Conservation (phyloP, 2,113 vertebrate species). For the Gavialis gangeticus region DNA sequence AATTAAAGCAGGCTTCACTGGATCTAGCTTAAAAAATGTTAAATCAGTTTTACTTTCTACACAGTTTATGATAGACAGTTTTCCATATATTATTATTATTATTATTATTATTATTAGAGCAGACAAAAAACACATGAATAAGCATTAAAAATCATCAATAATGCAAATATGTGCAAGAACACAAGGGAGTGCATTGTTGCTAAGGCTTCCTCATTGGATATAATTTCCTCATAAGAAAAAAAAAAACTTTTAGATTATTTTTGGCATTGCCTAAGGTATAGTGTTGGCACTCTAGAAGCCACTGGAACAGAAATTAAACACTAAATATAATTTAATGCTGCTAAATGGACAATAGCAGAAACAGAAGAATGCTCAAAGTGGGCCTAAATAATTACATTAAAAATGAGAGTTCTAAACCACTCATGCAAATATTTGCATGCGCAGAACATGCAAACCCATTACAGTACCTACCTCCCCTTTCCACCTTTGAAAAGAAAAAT, state of each 20-base stretch:
- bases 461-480: slow-evolving; percentile 51
- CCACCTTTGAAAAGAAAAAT: slow-evolving; percentile 43
- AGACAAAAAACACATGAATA: neutral
- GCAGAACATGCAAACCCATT: slow-evolving; percentile 43
- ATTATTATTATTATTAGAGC: neutral
- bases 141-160: neutral
- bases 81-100: neutral
- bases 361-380: slow-evolving; percentile 6
- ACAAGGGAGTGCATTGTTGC: neutral
- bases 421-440: slow-evolving; percentile 28
- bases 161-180: neutral
- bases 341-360: neutral
- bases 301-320: neutral
- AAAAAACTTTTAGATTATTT: neutral
- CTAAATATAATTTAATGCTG: neutral
- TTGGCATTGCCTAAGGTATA: neutral
- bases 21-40: accelerated
- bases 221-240: neutral
- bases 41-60: neutral
- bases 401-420: slow-evolving; percentile 23
- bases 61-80: neutral
- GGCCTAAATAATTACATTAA: neutral
- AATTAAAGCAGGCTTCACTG: accelerated
- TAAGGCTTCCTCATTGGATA: neutral
- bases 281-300: neutral